phyloP scores from a whole-genome alignment of 2,113 vertebrate genomes.

The Peucedramus taeniatus region DNA sequence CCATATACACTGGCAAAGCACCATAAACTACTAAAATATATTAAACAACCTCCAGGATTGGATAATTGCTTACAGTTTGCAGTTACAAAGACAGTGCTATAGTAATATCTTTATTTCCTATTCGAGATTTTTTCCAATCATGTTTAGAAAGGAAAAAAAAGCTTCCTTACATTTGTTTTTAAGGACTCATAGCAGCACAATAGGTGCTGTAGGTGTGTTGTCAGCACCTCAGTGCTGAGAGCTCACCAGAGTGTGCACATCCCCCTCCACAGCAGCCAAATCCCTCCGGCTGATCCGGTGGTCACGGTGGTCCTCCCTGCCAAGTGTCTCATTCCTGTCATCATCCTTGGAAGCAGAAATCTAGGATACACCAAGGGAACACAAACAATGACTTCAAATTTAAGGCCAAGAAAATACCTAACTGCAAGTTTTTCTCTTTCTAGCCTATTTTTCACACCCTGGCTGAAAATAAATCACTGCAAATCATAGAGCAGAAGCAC shows the following conservation, averaged over 20 bases:
- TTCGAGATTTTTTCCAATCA: too few relatives aligned
- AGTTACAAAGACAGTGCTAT: not conserved
- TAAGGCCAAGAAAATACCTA: not conserved
- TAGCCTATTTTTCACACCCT: not conserved
- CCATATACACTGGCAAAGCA: not conserved
- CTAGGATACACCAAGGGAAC: constrained; percentile 18
- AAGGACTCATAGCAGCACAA: not conserved
- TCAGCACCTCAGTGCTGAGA: not conserved
- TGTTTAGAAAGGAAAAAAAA: not conserved
- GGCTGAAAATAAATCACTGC: not conserved
- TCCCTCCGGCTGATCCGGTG: constrained; percentile 80
- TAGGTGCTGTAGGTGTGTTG: not conserved
- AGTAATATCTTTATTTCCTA: not conserved
- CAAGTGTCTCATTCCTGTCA: constrained; percentile 74
- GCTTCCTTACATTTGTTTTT: not conserved
- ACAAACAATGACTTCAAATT: not conserved
- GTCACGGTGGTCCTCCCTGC: constrained; percentile 63
- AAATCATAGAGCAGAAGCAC: not conserved
- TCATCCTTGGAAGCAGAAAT: constrained; percentile 60
- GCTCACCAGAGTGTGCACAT: constrained; percentile 84
- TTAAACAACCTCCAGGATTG: not conserved
- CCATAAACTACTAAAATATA: not conserved
- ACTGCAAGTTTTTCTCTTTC: not conserved
- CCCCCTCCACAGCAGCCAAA: constrained; percentile 57
- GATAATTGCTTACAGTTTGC: not conserved